Percentiles rank a stretch among this genome's conserved stretches.
phyloP scores from a whole-genome alignment of 64 coral and sea anemone genomes.

The Porites australiensis region DNA sequence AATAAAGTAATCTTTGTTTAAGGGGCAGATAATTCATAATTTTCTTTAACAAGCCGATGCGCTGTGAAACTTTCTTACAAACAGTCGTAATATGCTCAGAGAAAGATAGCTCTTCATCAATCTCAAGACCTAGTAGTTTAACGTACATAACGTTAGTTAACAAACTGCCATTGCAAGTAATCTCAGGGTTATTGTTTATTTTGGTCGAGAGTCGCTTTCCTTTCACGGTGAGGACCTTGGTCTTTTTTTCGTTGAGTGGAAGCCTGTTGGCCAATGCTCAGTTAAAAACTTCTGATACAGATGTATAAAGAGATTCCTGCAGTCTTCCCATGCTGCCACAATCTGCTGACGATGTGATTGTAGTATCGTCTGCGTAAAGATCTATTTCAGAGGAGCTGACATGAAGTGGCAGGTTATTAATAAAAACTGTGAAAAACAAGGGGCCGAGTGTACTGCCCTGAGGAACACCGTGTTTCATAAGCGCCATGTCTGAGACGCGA shows the following conservation, averaged over 20 bases:
- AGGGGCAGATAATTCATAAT: no score
- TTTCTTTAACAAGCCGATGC: no score
- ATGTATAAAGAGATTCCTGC: neutral
- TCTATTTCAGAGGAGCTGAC: neutral
- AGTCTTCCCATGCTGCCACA: neutral
- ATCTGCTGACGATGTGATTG: no score
- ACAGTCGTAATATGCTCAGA: no score
- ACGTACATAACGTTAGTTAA: neutral
- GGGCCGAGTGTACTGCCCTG: no score
- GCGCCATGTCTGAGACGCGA: no score
- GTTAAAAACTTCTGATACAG: neutral
- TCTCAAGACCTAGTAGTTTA: neutral
- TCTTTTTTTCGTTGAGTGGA: conserved; percentile 7
- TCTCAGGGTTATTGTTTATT: neutral
- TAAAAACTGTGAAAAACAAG: no score
- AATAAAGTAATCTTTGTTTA: no score
- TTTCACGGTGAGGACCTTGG: neutral
- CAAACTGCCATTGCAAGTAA: neutral
- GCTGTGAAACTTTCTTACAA: no score
- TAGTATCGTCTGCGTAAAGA: neutral
- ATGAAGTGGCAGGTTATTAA: no score
- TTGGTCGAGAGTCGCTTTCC: neutral
- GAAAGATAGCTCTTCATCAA: neutral
- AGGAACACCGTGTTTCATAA: no score
- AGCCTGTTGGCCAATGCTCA: neutral